Base-by-base conservation (phyloP, 2,113 vertebrate species). In the Typhlomys cinereus region DNA sequence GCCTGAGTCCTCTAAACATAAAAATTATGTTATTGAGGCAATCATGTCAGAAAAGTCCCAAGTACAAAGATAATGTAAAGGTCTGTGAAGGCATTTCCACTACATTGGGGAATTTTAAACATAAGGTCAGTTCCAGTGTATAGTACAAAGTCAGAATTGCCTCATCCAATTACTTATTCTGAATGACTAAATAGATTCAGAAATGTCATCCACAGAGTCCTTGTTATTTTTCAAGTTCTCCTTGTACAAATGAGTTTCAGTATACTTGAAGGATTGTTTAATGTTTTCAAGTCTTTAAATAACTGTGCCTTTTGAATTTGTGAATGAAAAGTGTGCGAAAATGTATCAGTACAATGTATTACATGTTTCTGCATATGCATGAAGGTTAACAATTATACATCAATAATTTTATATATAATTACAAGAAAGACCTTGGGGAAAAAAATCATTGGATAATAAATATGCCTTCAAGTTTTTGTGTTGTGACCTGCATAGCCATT, bases 271-370 rank as follows among this genome's bases (percentile, higher is more conserved):
- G 34, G 74, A 95, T 83, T 76, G 36, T 12, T 88, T 10, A 69
- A 59, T 74, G 11, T 4, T 75, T 64, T 2, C 64, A 21, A 50
- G 4, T 80, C 23, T 91, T 91, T 93, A 93, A 93, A 84, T 92
- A 94, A 79, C 18, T 85, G 23, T 78, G 20, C 7, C 79, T 95
- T 93, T 44, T n/a, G 54, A 93, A 92, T 87, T 66, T 94, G 74
- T 92, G 76, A 92, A 91, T 94, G 86, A 95, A 94, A 94, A 94
- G 81, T 91, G n/a, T 93, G 31, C 80, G 78, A 52, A 91, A 92
- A 67, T 44, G 54, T 93, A 61, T 80, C 94, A 93, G 88, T 89
- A 39, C 91, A 91, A 94, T 94, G 71, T 66, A 84, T 66, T 76
- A 59, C 39, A 86, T 61, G 6, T 41, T 27, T 48, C 90, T 90